These are phyloP conservation scores for Acrocyrtus sp. DNA, from an alignment of 2,888 invertebrate genomes.

Conservation along the genomic window DNA sequence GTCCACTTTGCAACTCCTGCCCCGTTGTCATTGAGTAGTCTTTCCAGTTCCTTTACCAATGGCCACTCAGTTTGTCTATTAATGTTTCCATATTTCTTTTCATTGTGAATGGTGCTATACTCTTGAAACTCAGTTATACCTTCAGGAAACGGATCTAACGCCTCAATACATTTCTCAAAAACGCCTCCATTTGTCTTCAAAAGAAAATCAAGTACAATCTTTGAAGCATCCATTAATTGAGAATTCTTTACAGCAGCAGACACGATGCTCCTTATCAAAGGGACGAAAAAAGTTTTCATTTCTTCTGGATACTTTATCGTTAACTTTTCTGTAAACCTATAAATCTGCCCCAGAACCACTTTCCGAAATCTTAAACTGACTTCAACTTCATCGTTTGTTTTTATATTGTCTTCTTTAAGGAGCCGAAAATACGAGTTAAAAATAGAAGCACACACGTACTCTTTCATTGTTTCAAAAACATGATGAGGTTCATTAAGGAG, in stretches of 20 bases:
- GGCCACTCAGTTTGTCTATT: slow-evolving; percentile 45
- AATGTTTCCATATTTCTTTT: slow-evolving; percentile 50
- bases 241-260: slow-evolving; percentile 67
- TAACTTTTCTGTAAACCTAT: slow-evolving; percentile 26
- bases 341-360: slow-evolving; percentile 19
- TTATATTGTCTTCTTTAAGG: slow-evolving; percentile 23
- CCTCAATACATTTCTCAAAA: slow-evolving; percentile 68
- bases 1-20: slow-evolving; percentile 8
- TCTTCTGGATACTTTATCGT: slow-evolving; percentile 63
- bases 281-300: slow-evolving; percentile 69
- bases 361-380: slow-evolving; percentile 27
- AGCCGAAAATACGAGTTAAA: slow-evolving; percentile 57
- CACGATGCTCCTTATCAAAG: slow-evolving; percentile 70
- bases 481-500: slow-evolving; percentile 41
- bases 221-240: slow-evolving; percentile 65
- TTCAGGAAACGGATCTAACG: slow-evolving; percentile 71
- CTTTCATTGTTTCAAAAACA: slow-evolving; percentile 50
- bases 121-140: slow-evolving; percentile 54
- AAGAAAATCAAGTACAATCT: slow-evolving; percentile 70
- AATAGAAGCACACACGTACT: slow-evolving; percentile 54
- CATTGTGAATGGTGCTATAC: slow-evolving; percentile 41
- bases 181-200: slow-evolving; percentile 68
- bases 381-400: slow-evolving; percentile 10
- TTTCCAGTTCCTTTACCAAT: slow-evolving; percentile 67
- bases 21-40: slow-evolving; percentile 66